A percentile compares a stretch with the other conserved stretches of the same genome.
phyloP scores from a whole-genome alignment of 2,888 invertebrate species.

The Dromius quadrimaculatus region DNA sequence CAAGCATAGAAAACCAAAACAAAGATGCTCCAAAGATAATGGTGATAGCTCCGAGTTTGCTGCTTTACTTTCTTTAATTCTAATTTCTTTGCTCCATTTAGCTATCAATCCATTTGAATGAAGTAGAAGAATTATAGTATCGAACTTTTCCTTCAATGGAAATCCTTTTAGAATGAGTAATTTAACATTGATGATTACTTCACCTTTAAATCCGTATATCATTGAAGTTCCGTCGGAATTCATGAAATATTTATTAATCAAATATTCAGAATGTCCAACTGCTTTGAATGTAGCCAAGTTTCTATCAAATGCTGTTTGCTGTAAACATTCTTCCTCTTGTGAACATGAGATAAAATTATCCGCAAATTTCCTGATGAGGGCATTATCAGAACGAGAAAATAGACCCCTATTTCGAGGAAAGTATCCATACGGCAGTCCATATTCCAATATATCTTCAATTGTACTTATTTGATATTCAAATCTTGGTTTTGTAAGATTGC shows the following conservation, averaged over 20 bases:
- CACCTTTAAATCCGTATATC: slow-evolving; percentile 3
- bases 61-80: not conserved
- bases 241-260: slow-evolving; percentile 11
- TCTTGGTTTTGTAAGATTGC: not conserved
- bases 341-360: slow-evolving; percentile 13
- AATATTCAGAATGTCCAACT: slow-evolving; percentile 4
- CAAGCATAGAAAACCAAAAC: slow-evolving; percentile 17
- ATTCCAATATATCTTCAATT: slow-evolving; percentile 8
- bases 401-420: not conserved
- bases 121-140: not conserved
- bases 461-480: slow-evolving; percentile 5
- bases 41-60: not conserved
- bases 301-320: slow-evolving; percentile 29
- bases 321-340: slow-evolving; percentile 6
- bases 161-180: slow-evolving; percentile 4
- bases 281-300: slow-evolving; percentile 18
- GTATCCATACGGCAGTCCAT: not conserved
- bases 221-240: slow-evolving; percentile 6
- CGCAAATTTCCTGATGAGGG: not conserved
- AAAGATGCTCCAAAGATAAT: slow-evolving; percentile 1
- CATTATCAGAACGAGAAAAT: not conserved
- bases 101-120: slow-evolving; percentile 29
- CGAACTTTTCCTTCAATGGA: slow-evolving; percentile 2
- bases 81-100: slow-evolving; percentile 35
- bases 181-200: not conserved